Evolutionary conservation across 2,113 vertebrate species (phyloP).

Genomic region (Physeter macrocephalus): DNA sequence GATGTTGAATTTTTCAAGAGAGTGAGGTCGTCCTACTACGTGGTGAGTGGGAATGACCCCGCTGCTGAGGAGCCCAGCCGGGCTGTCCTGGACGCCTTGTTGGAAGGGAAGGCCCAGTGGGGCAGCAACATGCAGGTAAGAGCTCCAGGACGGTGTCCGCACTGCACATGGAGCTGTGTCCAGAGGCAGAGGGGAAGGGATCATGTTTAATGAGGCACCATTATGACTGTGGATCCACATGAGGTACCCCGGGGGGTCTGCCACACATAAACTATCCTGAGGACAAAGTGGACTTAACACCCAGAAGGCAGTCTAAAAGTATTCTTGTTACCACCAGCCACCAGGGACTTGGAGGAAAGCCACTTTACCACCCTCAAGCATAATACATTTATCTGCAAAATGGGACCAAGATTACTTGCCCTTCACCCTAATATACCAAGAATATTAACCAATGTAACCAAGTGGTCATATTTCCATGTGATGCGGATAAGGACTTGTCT

Average conservation of each 20-base stretch:
- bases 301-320: not conserved
- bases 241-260: not conserved
- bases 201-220: not conserved
- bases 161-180: not conserved
- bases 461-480: not conserved
- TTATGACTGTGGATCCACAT: not conserved
- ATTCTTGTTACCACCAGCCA: not conserved
- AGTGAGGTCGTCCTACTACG: slow-evolving; percentile 95
- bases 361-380: not conserved
- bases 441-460: not conserved
- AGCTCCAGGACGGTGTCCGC: not conserved
- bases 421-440: not conserved
- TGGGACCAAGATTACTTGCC: not conserved
- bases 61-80: slow-evolving; percentile 92
- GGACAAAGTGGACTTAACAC: not conserved
- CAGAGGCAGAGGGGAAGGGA: not conserved
- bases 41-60: slow-evolving; percentile 95
- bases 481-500: not conserved
- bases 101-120: slow-evolving; percentile 97
- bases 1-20: slow-evolving; percentile 96
- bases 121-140: slow-evolving; percentile 94
- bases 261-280: not conserved
- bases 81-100: slow-evolving; percentile 91
- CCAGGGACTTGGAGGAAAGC: not conserved
- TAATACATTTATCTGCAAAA: not conserved